Conservation (phyloP, 2,797 vertebrate species). For the Parotocinclus haroldoi region DNA sequence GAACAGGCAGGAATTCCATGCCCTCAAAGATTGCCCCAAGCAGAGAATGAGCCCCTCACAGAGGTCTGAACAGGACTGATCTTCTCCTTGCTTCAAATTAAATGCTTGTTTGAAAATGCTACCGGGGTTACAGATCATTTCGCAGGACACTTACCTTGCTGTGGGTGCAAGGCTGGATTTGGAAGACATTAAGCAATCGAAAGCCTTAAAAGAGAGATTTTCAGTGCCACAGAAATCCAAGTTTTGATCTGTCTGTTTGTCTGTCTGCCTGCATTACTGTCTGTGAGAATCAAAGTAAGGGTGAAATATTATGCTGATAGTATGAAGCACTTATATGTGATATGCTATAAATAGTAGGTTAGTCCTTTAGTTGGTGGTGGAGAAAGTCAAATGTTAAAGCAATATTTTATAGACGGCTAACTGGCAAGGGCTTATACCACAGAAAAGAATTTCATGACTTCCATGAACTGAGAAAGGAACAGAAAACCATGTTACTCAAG, state of each 20-base stretch:
- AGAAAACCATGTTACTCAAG: no score
- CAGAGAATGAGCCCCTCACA: slow-evolving; percentile 6
- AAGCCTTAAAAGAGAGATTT: background rate
- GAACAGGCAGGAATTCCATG: slow-evolving; percentile 22
- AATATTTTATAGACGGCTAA: no score
- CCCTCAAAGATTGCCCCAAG: slow-evolving; percentile 6
- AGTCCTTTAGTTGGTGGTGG: slow-evolving; percentile 15
- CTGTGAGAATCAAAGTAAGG: slow-evolving; percentile 23
- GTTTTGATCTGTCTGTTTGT: slow-evolving; percentile 17
- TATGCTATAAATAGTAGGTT: slow-evolving; percentile 18
- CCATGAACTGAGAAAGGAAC: no score
- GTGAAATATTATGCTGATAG: slow-evolving; percentile 27
- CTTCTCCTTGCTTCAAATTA: slow-evolving; percentile 58
- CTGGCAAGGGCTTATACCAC: no score
- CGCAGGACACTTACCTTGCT: slow-evolving; percentile 40
- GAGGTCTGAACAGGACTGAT: slow-evolving; percentile 15
- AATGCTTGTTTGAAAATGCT: slow-evolving; percentile 1
- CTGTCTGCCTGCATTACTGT: slow-evolving; percentile 17
- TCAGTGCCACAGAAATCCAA: slow-evolving; percentile 11
- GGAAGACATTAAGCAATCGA: slow-evolving; percentile 30
- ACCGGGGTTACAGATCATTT: slow-evolving; percentile 11
- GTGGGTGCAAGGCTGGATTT: slow-evolving; percentile 53
- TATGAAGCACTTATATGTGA: slow-evolving; percentile 47
- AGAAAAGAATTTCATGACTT: no score
- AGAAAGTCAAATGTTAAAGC: no score